Percentiles rank a stretch among this genome's conserved stretches.
phyloP scores from a whole-genome alignment of 2,797 vertebrate genomes.

The Cynodonichthys magdalenae region DNA sequence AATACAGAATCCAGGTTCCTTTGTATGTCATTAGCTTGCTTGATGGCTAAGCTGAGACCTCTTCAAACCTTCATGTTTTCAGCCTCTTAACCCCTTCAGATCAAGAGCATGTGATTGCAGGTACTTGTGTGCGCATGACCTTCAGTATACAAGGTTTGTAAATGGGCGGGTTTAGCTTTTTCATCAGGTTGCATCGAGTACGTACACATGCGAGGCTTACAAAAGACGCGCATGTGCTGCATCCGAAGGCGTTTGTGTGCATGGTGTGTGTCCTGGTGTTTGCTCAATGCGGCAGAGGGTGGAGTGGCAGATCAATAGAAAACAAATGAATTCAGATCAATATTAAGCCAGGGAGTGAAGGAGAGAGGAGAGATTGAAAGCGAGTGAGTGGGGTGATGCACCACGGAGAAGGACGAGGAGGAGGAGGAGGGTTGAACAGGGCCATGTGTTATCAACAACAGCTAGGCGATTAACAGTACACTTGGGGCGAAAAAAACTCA shows the following conservation, averaged over 20 bases:
- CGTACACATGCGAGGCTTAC: conserved; percentile 15
- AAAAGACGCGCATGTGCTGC: conserved; percentile 30
- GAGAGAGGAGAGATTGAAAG: conserved; percentile 69
- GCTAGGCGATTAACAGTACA: conserved; percentile 65
- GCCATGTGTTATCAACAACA: conserved; percentile 66
- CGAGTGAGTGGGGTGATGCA: conserved; percentile 59
- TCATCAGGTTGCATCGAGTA: conserved; percentile 1
- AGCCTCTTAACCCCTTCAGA: conserved; percentile 37
- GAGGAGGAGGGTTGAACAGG: conserved; percentile 37
- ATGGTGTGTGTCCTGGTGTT: conserved; percentile 74
- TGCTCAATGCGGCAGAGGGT: conserved; percentile 82
- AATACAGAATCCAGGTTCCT: conserved; percentile 70
- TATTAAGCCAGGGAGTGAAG: conserved; percentile 75
- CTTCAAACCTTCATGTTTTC: conserved; percentile 40
- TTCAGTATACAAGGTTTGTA: conserved; percentile 26
- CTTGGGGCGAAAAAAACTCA: conserved; percentile 62
- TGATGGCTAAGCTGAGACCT: conserved; percentile 50
- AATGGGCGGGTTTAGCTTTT: conserved; percentile 27
- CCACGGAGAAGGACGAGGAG: conserved; percentile 34
- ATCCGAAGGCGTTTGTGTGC: conserved; percentile 48
- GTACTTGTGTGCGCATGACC: conserved; percentile 26
- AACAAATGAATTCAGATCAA: conserved; percentile 85
- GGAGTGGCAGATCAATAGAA: conserved; percentile 81
- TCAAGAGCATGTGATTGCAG: conserved; percentile 35
- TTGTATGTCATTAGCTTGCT: conserved; percentile 70